These are phyloP conservation scores for Xanthorhoe designata DNA, from an alignment of 2,888 invertebrate species.

Conservation along the genomic window DNA sequence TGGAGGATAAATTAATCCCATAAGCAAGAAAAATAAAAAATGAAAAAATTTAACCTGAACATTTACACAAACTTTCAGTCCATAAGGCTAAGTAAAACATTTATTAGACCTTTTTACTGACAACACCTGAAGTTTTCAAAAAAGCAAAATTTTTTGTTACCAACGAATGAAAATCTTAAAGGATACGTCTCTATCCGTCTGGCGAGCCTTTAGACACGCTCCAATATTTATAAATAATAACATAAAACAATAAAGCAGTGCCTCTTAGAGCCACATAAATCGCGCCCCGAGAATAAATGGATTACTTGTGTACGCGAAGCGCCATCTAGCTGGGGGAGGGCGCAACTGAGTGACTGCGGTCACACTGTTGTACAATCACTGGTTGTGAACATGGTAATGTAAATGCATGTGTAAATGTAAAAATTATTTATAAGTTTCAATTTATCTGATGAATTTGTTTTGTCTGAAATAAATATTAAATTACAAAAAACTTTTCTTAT, in stretches of 20 bases:
- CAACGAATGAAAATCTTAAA: slow-evolving; percentile 35
- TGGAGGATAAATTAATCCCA: too few relatives aligned
- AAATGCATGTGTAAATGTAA: background rate
- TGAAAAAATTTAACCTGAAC: too few relatives aligned
- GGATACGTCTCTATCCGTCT: slow-evolving; percentile 57
- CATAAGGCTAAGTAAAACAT: too few relatives aligned
- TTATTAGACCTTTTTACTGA: too few relatives aligned
- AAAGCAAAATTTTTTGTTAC: background rate
- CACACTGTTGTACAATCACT: slow-evolving; percentile 19
- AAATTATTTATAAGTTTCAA: too few relatives aligned
- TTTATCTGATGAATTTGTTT: too few relatives aligned
- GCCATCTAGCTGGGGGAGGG: slow-evolving; percentile 83
- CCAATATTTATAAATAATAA: slow-evolving; percentile 81
- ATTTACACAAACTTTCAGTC: too few relatives aligned
- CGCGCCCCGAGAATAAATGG: slow-evolving; percentile 84
- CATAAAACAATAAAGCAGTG: slow-evolving; percentile 79
- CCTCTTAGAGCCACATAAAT: slow-evolving; percentile 81
- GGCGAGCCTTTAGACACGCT: slow-evolving; percentile 60
- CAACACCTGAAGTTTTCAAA: background rate
- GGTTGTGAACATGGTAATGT: background rate
- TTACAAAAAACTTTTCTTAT: too few relatives aligned
- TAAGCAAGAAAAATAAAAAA: too few relatives aligned
- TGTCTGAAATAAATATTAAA: too few relatives aligned
- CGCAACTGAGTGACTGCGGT: slow-evolving; percentile 53
- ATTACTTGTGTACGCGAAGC: slow-evolving; percentile 82